phyloP scores from a whole-genome alignment of 2,797 vertebrate genomes.

The Taeniopygia guttata region DNA sequence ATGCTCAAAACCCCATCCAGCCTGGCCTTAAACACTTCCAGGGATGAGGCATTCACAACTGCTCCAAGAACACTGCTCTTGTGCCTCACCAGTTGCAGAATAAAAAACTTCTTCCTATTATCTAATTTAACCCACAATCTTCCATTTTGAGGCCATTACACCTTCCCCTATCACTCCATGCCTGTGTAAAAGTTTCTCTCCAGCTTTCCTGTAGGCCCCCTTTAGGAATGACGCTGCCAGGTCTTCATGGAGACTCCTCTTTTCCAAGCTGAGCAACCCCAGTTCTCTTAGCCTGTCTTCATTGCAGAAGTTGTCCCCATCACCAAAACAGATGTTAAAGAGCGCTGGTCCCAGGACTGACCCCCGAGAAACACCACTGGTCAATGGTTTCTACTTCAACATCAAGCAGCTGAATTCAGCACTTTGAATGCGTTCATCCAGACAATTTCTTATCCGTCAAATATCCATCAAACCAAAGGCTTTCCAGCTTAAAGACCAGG shows the following conservation, averaged over 20 bases:
- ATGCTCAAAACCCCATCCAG: neutral
- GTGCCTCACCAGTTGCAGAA: neutral
- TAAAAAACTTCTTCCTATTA: neutral
- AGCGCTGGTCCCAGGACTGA: too few relatives aligned
- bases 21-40: neutral
- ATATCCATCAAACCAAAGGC: neutral
- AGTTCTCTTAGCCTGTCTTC: neutral
- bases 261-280: neutral
- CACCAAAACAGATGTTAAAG: neutral
- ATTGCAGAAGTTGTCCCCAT: neutral
- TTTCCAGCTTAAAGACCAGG: neutral
- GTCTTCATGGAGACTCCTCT: neutral
- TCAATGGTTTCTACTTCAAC: too few relatives aligned
- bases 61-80: neutral
- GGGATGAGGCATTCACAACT: neutral
- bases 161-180: neutral
- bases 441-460: neutral
- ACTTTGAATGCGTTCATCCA: fast-evolving
- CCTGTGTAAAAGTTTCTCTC: neutral
- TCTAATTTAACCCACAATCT: neutral
- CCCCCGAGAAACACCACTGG: neutral
- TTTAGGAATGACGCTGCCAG: neutral
- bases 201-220: neutral
- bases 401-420: fast-evolving
- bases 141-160: neutral